Percentiles rank a stretch among this genome's conserved stretches.
Conservation (phyloP, 2,113 vertebrate genomes). For the Acrocephalus arundinaceus region DNA sequence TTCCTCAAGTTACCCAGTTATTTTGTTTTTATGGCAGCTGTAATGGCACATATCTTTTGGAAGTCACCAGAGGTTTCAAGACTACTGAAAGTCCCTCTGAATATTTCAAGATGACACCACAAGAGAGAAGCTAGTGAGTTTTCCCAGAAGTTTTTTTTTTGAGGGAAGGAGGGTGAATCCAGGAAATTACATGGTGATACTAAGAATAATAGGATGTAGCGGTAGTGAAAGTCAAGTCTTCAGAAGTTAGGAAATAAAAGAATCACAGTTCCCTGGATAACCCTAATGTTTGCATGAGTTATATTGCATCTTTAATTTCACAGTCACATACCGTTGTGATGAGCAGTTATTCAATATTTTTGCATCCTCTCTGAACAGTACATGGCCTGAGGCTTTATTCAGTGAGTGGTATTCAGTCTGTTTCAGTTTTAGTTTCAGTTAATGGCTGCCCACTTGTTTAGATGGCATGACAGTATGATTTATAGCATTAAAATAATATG, state of each 20-base stretch:
- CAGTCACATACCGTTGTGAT: neutral
- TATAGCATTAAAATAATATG: neutral
- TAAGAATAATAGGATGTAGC: neutral
- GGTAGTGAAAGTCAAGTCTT: neutral
- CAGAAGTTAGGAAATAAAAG: neutral
- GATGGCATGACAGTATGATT: neutral
- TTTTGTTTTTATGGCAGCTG: neutral
- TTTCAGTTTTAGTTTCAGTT: neutral
- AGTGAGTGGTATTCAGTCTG: neutral
- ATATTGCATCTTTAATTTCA: constrained; percentile 11
- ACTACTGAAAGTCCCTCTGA: neutral
- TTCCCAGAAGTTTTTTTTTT: neutral
- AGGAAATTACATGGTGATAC: neutral
- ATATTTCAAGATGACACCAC: neutral
- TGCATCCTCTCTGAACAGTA: neutral
- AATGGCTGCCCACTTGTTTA: neutral
- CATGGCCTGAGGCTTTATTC: neutral
- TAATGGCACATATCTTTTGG: neutral
- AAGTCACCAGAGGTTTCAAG: neutral
- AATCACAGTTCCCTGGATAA: neutral
- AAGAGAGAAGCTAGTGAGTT: neutral
- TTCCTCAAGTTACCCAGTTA: neutral
- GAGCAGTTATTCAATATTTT: constrained; percentile 13
- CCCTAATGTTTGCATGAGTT: neutral
- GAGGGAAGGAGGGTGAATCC: neutral